phyloP scores from a whole-genome alignment of 2,888 invertebrate species.

The Dynastes tityus region DNA sequence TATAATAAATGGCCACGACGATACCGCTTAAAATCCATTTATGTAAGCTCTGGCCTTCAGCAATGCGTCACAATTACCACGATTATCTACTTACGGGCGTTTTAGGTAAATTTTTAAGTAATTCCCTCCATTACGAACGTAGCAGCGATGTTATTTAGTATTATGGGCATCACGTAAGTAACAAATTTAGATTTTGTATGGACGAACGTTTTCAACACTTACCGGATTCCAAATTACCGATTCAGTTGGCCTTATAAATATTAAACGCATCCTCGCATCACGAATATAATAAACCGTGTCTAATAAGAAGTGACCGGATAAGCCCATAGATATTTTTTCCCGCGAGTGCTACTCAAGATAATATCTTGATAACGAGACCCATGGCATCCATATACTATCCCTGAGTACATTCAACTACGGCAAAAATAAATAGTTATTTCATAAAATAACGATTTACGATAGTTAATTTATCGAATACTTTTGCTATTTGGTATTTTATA shows the following conservation, averaged over 20 bases:
- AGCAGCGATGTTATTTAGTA: not conserved
- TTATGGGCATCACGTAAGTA: not conserved
- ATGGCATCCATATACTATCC: not conserved
- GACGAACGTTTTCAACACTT: conserved; percentile 30
- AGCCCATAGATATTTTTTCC: not conserved
- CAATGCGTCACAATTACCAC: not conserved
- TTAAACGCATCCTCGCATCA: conserved; percentile 21
- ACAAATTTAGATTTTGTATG: conserved; percentile 32
- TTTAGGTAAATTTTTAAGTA: conserved; percentile 29
- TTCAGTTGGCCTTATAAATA: conserved; percentile 34
- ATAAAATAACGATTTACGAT: too few species aligned
- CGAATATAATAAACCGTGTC: not conserved
- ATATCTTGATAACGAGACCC: not conserved
- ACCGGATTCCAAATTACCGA: conserved; percentile 40
- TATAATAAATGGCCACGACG: conserved; percentile 4
- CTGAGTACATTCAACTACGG: too few species aligned
- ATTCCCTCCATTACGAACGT: conserved; percentile 7
- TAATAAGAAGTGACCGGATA: conserved; percentile 9
- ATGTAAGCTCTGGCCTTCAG: not conserved
- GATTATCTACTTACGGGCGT: conserved; percentile 26
- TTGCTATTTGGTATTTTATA: too few species aligned
- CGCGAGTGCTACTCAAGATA: not conserved
- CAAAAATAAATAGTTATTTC: too few species aligned
- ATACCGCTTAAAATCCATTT: conserved; percentile 1
- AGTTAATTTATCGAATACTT: too few species aligned